A percentile compares a stretch with the other conserved stretches of the same genome.
phyloP scores from a whole-genome alignment of 2,888 invertebrate genomes.

The Chrysotoxum bicinctum region DNA sequence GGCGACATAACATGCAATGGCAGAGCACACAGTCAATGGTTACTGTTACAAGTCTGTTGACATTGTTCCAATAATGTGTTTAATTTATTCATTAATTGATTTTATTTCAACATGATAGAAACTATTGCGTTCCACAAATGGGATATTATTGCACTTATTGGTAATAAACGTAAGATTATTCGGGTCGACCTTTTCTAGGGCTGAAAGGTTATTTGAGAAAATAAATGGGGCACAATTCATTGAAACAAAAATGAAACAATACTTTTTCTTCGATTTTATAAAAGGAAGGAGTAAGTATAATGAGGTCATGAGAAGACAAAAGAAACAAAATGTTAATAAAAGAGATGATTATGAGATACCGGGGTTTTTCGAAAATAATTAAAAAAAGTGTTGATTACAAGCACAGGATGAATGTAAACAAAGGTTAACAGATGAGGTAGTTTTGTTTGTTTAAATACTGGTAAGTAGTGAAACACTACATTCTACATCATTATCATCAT shows the following conservation, averaged over 20 bases:
- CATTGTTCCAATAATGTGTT: slow-evolving; percentile 49
- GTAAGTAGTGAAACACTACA: no score
- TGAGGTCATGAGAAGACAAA: slow-evolving; percentile 5
- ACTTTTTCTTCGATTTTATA: neutral
- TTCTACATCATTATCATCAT: no score
- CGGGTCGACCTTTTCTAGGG: neutral
- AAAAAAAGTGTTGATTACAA: neutral
- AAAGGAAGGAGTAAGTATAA: neutral
- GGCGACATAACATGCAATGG: slow-evolving; percentile 43
- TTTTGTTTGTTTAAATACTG: neutral
- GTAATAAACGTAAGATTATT: slow-evolving; percentile 12
- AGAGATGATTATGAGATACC: neutral
- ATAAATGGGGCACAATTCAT: neutral
- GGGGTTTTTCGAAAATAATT: neutral
- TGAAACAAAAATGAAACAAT: neutral
- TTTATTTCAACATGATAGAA: slow-evolving; percentile 3
- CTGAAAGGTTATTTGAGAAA: neutral
- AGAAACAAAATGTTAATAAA: neutral
- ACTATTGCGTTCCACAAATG: slow-evolving; percentile 12
- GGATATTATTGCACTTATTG: slow-evolving; percentile 13
- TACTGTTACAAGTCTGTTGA: slow-evolving; percentile 39
- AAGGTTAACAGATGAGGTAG: neutral
- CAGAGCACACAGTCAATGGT: slow-evolving; percentile 13
- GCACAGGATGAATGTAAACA: neutral
- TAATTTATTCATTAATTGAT: slow-evolving; percentile 52